Percentiles rank a stretch among this genome's conserved stretches.
phyloP scores from a whole-genome alignment of 2,113 vertebrate species.

The Eupsittula cactorum region DNA sequence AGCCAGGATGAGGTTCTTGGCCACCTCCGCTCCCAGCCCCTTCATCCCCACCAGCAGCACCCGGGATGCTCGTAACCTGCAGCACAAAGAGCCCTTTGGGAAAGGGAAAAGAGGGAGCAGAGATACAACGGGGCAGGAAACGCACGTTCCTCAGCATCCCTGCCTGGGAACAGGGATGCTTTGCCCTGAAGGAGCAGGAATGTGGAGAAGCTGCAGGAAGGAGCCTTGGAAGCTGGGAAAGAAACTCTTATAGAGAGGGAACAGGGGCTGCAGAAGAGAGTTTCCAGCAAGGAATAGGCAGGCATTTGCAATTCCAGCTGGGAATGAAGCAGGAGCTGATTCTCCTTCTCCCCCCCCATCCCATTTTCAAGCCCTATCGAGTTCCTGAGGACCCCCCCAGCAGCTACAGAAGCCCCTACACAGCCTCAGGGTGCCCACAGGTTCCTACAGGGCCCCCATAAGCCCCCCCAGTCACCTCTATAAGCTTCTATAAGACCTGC shows the following conservation, averaged over 20 bases:
- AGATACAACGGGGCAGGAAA: neutral
- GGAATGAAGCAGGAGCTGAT: neutral
- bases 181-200: neutral
- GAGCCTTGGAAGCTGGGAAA: neutral
- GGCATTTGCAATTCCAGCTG: neutral
- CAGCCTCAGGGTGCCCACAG: no score
- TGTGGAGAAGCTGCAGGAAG: neutral
- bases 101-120: neutral
- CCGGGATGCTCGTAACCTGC: conserved; percentile 85
- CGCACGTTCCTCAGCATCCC: accelerated
- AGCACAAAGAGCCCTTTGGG: neutral
- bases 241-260: neutral
- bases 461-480: no score
- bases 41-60: conserved; percentile 89
- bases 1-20: conserved; percentile 93
- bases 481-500: no score
- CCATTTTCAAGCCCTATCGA: no score
- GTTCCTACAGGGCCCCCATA: no score
- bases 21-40: conserved; percentile 91
- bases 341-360: no score
- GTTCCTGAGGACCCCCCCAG: no score
- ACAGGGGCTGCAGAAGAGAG: neutral
- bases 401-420: no score
- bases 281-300: accelerated
- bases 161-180: neutral